Evolutionary conservation across 2,113 vertebrate genomes (phyloP), one percentile per base, ranked within the genome.

Genomic region (Tupaia chinensis): DNA sequence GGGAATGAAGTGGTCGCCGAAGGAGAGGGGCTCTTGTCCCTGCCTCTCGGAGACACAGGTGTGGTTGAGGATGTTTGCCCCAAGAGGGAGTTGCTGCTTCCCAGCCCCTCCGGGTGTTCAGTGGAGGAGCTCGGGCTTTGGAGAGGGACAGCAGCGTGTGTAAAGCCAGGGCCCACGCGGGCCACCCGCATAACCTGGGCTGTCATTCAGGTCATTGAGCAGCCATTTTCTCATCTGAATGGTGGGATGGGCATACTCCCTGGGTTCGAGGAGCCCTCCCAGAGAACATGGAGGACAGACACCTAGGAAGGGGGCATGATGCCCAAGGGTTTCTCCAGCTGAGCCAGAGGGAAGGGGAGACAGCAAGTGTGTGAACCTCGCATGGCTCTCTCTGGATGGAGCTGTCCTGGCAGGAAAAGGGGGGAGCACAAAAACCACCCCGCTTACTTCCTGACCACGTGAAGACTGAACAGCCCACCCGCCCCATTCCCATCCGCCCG

Each of bases 191-290:
- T 32, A 5, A 22, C 53, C 15, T 5, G 34, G 58, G 22, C 11
- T 4, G 60, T 25, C 65, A 11, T 54, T 54, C 22, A 0, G 19
- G n/a, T 22, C 78, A n/a, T 4, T 1, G 9, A 61, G 53, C 6
- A 0, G 56, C 63, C 1, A 53, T 54, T n/a, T 85, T 44, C 34
- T 87, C 53, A 0, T 69, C 53, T 93, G 58, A 3, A 11, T 19
- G 34, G 1, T 19, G 14, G 88, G 58, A 1, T n/a, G 1, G 66
- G 27, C 0, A 0, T 5, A 0, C 10, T 56, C 0, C 27, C 19
- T 32, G 32, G 69, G 20, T 29, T 63, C 17, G 0, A 80, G 72
- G 61, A 6, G 9, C 61, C 27, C 69, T n/a, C 19, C 10, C 29
- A 60, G 27, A 56, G 7, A 20, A 11, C 68, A 11, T 20, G 86